phyloP scores from a whole-genome alignment of 2,113 vertebrate genomes.

The Myxocyprinus asiaticus region DNA sequence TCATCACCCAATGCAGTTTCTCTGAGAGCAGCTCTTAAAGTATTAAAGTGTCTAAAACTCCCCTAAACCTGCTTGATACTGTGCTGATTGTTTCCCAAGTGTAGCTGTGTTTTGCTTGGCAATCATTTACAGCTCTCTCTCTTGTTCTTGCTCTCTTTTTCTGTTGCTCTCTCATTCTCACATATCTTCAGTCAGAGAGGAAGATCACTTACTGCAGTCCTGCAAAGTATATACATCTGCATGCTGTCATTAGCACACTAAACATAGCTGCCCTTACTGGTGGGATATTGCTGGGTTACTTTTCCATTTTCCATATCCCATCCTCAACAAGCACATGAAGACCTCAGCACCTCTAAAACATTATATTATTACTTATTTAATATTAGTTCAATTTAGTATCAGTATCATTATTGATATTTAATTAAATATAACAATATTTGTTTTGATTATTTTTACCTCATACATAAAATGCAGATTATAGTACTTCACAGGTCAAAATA shows the following conservation, averaged over 20 bases:
- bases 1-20: constrained; percentile 2
- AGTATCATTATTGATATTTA: too few species aligned
- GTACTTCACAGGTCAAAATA: too few species aligned
- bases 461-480: too few species aligned
- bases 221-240: neutral
- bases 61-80: constrained; percentile 18
- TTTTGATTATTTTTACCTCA: too few species aligned
- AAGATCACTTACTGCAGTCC: neutral
- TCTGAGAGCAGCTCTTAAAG: neutral
- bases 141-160: neutral
- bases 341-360: neutral
- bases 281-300: neutral
- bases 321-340: neutral
- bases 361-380: neutral
- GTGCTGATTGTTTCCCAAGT: constrained; percentile 1
- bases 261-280: neutral
- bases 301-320: neutral
- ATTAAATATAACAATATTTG: too few species aligned
- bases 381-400: too few species aligned
- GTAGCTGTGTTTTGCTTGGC: constrained; percentile 28
- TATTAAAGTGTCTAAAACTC: neutral
- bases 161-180: neutral
- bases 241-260: neutral
- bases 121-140: neutral
- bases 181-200: constrained; percentile 4